Evolutionary conservation across 2,888 invertebrate genomes (phyloP).

Genomic region (Drosophila melanosoma): DNA sequence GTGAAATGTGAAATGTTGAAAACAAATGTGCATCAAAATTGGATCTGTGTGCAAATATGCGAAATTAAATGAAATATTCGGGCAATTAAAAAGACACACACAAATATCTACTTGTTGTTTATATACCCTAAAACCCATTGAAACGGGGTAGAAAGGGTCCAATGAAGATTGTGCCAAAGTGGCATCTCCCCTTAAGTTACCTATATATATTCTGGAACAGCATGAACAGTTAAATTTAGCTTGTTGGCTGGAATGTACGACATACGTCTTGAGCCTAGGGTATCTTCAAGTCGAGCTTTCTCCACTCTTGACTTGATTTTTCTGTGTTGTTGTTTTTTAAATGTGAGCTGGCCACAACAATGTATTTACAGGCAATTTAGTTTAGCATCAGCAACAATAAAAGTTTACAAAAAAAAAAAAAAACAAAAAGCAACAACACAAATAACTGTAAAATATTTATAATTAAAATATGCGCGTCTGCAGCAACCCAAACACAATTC

Average conservation of each 20-base stretch:
- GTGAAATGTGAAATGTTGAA: slow-evolving; percentile 1
- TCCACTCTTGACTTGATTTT: not conserved
- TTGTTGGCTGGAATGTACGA: not conserved
- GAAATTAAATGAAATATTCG: slow-evolving; percentile 70
- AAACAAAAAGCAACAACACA: slow-evolving; percentile 17
- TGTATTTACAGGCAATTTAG: slow-evolving; percentile 63
- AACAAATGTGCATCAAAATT: slow-evolving; percentile 42
- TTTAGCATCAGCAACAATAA: slow-evolving; percentile 24
- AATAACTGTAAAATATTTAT: slow-evolving; percentile 45
- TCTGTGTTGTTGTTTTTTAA: slow-evolving; percentile 21
- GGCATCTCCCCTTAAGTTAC: not conserved
- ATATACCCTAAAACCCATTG: not conserved
- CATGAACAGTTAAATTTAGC: not conserved
- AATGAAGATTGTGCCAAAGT: not conserved
- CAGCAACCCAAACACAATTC: not conserved
- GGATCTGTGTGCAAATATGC: slow-evolving; percentile 48
- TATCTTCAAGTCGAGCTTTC: not conserved
- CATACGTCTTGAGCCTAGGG: not conserved
- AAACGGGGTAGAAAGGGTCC: not conserved
- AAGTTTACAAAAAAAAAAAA: slow-evolving; percentile 1
- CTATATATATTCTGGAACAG: not conserved
- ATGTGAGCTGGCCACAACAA: slow-evolving; percentile 65
- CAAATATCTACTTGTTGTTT: slow-evolving; percentile 29
- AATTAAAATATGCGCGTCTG: slow-evolving; percentile 36
- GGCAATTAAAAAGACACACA: slow-evolving; percentile 67